Base-by-base conservation (phyloP, 2,888 invertebrate species). In the Petrolisthes manimaculis region DNA sequence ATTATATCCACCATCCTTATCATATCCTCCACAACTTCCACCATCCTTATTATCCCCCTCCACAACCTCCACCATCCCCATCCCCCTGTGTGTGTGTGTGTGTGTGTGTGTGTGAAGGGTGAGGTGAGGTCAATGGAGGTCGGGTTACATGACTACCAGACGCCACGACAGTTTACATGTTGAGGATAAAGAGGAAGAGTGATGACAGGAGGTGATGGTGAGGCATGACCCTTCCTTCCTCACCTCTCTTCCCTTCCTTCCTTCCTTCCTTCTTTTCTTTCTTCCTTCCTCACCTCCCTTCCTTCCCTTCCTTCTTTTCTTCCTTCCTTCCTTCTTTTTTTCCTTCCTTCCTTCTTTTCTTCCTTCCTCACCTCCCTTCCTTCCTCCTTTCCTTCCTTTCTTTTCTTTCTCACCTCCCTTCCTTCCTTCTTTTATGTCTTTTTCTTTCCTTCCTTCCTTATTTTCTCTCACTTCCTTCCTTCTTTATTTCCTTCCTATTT, bases 131-230 rank as follows among this genome's bases (percentile, higher is more conserved):
- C 67, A 51, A 21, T 14, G 81, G n/a, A n/a, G 61, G 67, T 81
- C 67, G 6, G 24, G 81, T 81, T 81, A 81, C 81, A n/a, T 4
- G 18, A 67, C 81, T 81, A 81, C 81, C 81, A 81, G 81, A 81
- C 81, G 81, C 81, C 18, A 24, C 37, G 67, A 12, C 24, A 67
- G 81, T 81, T 81, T 81, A 81, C 67, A 37, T 24, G 81, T 67
- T 3, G 81, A 51, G 18, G 81, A 67, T 80, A 80, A 81, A 67
- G 81, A 81, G 67, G 67, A 51, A 37, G 81, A 21, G 61, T 81
- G 81, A 37, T 81, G 81, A 81, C 81, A 81, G 81, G 54, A 37
- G 21, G n/a, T n/a, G 61, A 1, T 9, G 18, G 61, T 9, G 61
- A 12, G 12, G 18, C 61, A 18, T 18, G 9, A 18, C 61, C 61